Evolutionary conservation across 2,113 vertebrate species (phyloP), one percentile per base, ranked within the genome.

Genomic region (Callipepla californica): DNA sequence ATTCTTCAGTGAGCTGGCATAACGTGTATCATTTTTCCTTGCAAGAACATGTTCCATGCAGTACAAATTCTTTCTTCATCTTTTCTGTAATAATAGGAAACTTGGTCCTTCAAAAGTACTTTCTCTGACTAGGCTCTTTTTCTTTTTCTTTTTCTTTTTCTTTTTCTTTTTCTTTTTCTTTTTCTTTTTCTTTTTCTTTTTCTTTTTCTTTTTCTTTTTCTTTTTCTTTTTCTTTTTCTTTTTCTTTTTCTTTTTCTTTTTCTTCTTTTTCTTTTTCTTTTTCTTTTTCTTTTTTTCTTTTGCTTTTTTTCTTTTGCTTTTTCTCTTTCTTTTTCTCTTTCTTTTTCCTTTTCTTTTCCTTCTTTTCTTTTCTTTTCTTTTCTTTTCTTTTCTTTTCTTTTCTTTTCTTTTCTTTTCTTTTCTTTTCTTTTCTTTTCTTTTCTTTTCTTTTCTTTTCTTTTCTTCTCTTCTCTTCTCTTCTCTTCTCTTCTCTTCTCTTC

Each of bases 1-100:
- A 94, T 94, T 94, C 91, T 90, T 94, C 77, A 91, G 90, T 92
- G 80, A 94, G 69, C 69, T 95, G 94, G 96, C 92, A 93, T 97
- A 90, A 95, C 89, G 78, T 0, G 0, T 90, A 93, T 94, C 65
- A 25, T 78, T 65, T 95, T 95, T 96, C 94, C 66, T 63, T 73
- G 48, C 32, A 80, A 78, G 76, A 92, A 48, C 42, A 50, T 45
- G 34, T 28, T 87, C 67, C 44, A 28, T 38, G 11, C 86, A 21
- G 61, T 80, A 57, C 17, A 74, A 34, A 69, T 11, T 47, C 57
- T 78, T 75, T 61, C 26, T 68, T 92, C 18, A 68, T 10, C 0
- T 7, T 1, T 77, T 89, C n/a, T 47, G 23, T 81, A 76, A 48
- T 65, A 89, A 65, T 19, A 51, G 28, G 48, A 93, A 83, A 80